Evolutionary conservation across 2,113 vertebrate genomes (phyloP).

Genomic region (Poicephalus meyeri): DNA sequence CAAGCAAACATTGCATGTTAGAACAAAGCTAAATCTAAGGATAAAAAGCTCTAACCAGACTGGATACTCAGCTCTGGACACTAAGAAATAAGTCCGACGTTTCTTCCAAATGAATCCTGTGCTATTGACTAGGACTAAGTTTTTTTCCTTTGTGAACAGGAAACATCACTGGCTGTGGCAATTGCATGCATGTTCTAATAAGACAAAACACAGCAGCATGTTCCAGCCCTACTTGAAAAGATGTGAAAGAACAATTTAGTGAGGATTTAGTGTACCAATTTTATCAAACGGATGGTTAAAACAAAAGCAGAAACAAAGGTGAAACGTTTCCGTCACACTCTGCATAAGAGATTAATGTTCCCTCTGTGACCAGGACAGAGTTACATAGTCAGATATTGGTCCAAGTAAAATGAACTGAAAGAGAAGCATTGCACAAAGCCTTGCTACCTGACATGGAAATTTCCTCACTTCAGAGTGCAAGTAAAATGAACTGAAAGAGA

Average conservation of each 20-base stretch:
- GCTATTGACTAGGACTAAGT: not conserved
- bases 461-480: not conserved
- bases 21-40: not conserved
- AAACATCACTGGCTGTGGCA: not conserved
- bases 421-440: not conserved
- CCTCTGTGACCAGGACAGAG: not conserved
- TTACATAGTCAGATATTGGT: not conserved
- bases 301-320: not conserved
- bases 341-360: not conserved
- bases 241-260: not conserved
- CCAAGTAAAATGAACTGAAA: not conserved
- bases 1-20: not conserved
- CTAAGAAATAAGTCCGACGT: not conserved
- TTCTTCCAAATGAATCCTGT: not conserved
- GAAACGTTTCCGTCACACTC: not conserved
- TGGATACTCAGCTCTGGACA: not conserved
- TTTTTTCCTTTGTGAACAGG: not conserved
- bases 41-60: not conserved
- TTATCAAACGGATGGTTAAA: not conserved
- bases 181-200: not conserved
- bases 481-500: not conserved
- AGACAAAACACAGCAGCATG: not conserved
- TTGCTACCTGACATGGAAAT: not conserved
- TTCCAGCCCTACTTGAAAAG: not conserved
- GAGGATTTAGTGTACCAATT: not conserved